Percentiles rank a stretch among this genome's conserved stretches.
Evolutionary conservation across 2,888 invertebrate genomes (phyloP).

Genomic region (Azorinus chamasolen): DNA sequence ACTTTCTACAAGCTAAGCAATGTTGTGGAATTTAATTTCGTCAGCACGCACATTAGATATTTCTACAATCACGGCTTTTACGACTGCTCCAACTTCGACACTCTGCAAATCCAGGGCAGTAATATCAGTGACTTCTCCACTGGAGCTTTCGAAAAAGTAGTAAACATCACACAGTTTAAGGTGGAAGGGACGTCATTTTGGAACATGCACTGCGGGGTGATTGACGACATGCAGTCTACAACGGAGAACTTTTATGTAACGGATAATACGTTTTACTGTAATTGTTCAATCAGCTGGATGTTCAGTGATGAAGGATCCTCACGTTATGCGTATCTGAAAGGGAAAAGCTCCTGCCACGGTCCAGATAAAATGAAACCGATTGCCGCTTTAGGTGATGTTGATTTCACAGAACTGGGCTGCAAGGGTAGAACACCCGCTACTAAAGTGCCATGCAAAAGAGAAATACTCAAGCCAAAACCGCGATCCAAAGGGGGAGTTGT

Average conservation of each 20-base stretch:
- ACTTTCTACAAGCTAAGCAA: constrained; percentile 36
- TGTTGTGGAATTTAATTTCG: constrained; percentile 17
- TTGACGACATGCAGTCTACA: constrained; percentile 16
- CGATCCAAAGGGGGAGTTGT: too few relatives aligned
- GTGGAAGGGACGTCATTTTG: constrained; percentile 36
- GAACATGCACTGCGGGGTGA: constrained; percentile 50
- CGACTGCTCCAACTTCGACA: constrained; percentile 24
- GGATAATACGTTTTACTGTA: constrained; percentile 55
- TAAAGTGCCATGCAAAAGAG: too few relatives aligned
- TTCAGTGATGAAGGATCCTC: constrained; percentile 20
- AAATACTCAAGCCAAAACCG: too few relatives aligned
- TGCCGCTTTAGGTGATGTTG: constrained; percentile 7
- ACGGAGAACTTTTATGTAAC: constrained; percentile 1
- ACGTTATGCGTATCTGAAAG: constrained; percentile 4
- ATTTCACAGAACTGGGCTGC: constrained; percentile 28
- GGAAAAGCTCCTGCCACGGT: constrained; percentile 43
- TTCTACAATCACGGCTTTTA: constrained; percentile 49
- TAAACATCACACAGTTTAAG: constrained; percentile 17
- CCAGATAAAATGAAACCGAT: constrained; percentile 21
- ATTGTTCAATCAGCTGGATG: constrained; percentile 47
- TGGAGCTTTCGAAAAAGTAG: constrained; percentile 26
- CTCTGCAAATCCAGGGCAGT: constrained; percentile 21
- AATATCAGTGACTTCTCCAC: constrained; percentile 53
- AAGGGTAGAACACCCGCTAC: too few relatives aligned
- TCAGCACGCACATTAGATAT: constrained; percentile 43